Base-by-base conservation (phyloP, 2,888 invertebrate species). In the Spicauda simplicius region DNA sequence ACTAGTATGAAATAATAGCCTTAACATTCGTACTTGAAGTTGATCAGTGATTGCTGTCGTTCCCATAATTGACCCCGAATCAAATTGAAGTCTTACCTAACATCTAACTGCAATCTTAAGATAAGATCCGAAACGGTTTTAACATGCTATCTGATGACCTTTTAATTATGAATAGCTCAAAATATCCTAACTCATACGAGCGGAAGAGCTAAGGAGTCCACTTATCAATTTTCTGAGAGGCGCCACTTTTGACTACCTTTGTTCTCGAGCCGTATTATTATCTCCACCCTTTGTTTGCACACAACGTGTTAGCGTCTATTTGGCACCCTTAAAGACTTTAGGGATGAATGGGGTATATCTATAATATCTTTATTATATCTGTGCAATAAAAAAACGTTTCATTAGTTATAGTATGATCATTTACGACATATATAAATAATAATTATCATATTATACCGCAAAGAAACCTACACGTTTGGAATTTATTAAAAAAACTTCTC, bases 241-340 rank as follows among this genome's bases (percentile, higher is more conserved):
- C 54, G 30, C 54, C 65, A 33, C 52, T 61, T 52, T 60, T 53
- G 54, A 54, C 54, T 16, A 25, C 48, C 59, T 66, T 66, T 66
- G 65, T 66, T 66, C 59, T 63, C 30, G 16, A 37, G 52, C 25
- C 52, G 61, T 57, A 61, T 62, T 58, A 58, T 62, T 56, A 62
- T 67, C 56, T 30, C 19, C n/a, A 33, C 52, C 62, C 62, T 68
- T 68, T 68, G 60, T 56, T 60, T 57, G 62, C 62, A 68, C 58
- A 64, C 53, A 52, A 19, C 57, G 52, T 58, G 58, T 56, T 41
- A 41, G 54, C 48, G 48, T 37, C 57, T 57, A 18, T 12, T n/a
- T 56, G 60, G 33, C 50, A 56, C 56, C 56, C 52, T 58, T 33
- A 5, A 58, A 20, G 25, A 57, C 16, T 58, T 64, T 52, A 57